A percentile compares a stretch with the other conserved stretches of the same genome.
These are phyloP conservation scores for Sycophila texana DNA, from an alignment of 2,888 invertebrate genomes.

Conservation along the genomic window DNA sequence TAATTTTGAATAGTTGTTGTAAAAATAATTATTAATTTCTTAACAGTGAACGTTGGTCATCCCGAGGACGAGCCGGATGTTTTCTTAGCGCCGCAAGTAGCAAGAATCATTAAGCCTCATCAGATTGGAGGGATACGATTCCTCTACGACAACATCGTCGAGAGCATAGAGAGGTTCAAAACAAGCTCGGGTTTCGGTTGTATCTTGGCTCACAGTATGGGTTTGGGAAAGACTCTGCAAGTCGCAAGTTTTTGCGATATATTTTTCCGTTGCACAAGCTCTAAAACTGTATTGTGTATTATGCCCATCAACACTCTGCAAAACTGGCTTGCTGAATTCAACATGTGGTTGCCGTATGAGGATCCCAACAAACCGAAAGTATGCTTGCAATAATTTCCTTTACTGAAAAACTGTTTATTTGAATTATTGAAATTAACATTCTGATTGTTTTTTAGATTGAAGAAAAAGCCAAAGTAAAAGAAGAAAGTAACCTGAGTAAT, in stretches of 20 bases:
- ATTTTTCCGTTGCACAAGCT: slow-evolving; percentile 92
- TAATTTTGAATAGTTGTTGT: not conserved
- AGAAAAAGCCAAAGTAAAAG: slow-evolving; percentile 63
- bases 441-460: slow-evolving; percentile 41
- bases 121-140: slow-evolving; percentile 98
- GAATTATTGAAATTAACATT: not conserved
- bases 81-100: slow-evolving; percentile 93
- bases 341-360: slow-evolving; percentile 95
- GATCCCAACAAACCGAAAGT: slow-evolving; percentile 70
- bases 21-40: not conserved
- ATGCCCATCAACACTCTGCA: slow-evolving; percentile 99
- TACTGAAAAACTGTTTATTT: not conserved
- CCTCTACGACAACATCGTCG: slow-evolving; percentile 97
- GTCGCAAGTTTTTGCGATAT: slow-evolving; percentile 97
- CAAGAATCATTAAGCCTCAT: slow-evolving; percentile 95
- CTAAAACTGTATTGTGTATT: slow-evolving; percentile 93
- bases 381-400: not conserved
- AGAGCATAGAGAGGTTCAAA: slow-evolving; percentile 91
- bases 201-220: slow-evolving; percentile 99
- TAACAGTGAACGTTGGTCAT: slow-evolving; percentile 91
- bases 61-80: slow-evolving; percentile 93
- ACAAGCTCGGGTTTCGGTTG: slow-evolving; percentile 93
- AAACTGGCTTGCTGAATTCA: slow-evolving; percentile 98
- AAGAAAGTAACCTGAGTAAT: slow-evolving; percentile 67
- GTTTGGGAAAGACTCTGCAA: slow-evolving; percentile 98